Evolutionary conservation across 2,113 vertebrate species (phyloP).

Genomic region (Petromus typicus): DNA sequence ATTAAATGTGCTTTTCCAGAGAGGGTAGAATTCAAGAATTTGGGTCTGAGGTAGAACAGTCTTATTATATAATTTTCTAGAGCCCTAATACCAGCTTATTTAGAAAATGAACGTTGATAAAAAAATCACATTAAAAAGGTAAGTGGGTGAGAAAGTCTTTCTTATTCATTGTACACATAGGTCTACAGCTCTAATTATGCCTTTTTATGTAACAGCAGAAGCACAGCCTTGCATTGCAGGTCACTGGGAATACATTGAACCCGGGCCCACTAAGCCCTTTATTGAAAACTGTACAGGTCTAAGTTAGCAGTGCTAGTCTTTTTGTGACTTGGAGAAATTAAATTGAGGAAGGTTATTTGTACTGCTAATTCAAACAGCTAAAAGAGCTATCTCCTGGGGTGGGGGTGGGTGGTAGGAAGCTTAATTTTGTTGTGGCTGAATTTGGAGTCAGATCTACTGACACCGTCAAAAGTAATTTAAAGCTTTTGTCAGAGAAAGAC

Average conservation of each 20-base stretch:
- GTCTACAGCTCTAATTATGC: conserved; percentile 57
- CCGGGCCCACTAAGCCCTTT: conserved; percentile 54
- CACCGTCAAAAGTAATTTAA: conserved; percentile 61
- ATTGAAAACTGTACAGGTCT: conserved; percentile 58
- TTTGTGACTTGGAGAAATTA: conserved; percentile 72
- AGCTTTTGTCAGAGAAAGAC: conserved; percentile 50
- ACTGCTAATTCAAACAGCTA: conserved; percentile 64
- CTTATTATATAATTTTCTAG: conserved; percentile 67
- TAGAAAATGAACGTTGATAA: conserved; percentile 55
- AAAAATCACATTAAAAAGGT: conserved; percentile 60
- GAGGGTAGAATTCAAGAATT: conserved; percentile 42
- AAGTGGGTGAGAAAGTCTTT: conserved; percentile 55
- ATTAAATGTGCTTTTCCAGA: conserved; percentile 60
- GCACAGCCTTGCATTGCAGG: conserved; percentile 12
- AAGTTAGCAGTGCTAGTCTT: conserved; percentile 60
- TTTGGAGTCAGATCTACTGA: conserved; percentile 71
- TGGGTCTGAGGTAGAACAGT: neutral
- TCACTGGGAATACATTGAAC: conserved; percentile 57
- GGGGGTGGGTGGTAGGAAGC: neutral
- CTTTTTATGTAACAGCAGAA: conserved; percentile 61
- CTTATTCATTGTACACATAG: conserved; percentile 27
- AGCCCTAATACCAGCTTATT: conserved; percentile 51
- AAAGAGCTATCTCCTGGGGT: conserved; percentile 59
- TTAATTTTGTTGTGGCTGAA: conserved; percentile 74
- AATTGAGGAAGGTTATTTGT: conserved; percentile 43